phyloP scores from a whole-genome alignment of 2,797 vertebrate species.

The Neoniphon sammara region DNA sequence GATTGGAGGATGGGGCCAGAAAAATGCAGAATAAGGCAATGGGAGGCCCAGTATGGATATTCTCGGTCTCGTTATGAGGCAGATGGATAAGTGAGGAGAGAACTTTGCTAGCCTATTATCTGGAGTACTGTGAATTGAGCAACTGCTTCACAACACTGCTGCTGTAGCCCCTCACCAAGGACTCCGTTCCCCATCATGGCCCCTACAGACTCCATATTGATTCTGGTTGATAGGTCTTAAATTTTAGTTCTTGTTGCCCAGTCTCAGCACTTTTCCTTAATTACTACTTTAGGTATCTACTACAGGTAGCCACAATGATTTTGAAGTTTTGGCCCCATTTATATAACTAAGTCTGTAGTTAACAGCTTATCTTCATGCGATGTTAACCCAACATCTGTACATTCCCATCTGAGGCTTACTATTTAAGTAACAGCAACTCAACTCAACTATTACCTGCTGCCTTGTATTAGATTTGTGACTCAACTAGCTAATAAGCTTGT shows the following conservation, averaged over 20 bases:
- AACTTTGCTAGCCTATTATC: conserved; percentile 44
- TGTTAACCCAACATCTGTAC: conserved; percentile 39
- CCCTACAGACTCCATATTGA: conserved; percentile 25
- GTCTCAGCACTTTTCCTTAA: conserved; percentile 40
- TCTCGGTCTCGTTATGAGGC: conserved; percentile 43
- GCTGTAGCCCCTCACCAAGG: conserved; percentile 44
- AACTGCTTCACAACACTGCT: conserved; percentile 62
- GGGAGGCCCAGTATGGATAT: conserved; percentile 28
- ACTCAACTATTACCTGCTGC: conserved; percentile 25
- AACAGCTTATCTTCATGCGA: conserved; percentile 38
- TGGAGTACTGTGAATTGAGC: conserved; percentile 57
- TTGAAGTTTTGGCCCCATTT: conserved; percentile 36
- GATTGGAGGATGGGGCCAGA: conserved; percentile 20
- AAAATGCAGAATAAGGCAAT: conserved; percentile 28
- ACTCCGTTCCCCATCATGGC: conserved; percentile 36
- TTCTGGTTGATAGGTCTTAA: conserved; percentile 38
- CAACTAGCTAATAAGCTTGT: conserved; percentile 22
- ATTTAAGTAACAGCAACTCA: conserved; percentile 32
- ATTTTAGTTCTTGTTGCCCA: conserved; percentile 36
- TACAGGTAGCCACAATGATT: conserved; percentile 26
- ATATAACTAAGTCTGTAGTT: conserved; percentile 19
- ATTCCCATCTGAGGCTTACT: conserved; percentile 58
- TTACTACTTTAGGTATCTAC: conserved; percentile 45
- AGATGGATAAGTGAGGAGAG: conserved; percentile 35
- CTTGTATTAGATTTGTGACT: conserved; percentile 41